Percentiles rank a stretch among this genome's conserved stretches.
Conservation (phyloP, 2,888 invertebrate genomes). For the Drosophila birchii region DNA sequence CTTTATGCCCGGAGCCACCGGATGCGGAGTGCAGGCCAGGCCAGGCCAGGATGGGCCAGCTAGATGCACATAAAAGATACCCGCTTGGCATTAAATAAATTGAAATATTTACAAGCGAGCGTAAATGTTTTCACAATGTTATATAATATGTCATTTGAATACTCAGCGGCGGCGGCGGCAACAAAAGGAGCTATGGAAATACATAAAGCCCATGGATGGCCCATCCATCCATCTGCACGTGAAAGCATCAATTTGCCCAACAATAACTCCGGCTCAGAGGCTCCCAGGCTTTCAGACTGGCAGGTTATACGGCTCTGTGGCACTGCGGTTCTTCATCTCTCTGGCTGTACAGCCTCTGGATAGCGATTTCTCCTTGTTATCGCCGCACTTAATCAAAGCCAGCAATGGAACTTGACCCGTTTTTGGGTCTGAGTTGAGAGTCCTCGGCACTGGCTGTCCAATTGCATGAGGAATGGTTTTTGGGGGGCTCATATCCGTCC, state of each 20-base stretch:
- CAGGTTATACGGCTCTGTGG: slow-evolving; percentile 2
- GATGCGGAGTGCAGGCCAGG: slow-evolving; percentile 54
- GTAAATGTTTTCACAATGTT: slow-evolving; percentile 74
- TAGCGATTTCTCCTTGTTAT: slow-evolving; percentile 45
- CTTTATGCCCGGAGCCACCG: slow-evolving; percentile 63
- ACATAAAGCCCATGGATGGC: slow-evolving; percentile 5
- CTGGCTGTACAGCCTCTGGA: slow-evolving; percentile 3
- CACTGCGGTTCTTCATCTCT: not conserved
- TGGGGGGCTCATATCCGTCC: slow-evolving; percentile 26
- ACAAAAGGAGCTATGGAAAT: slow-evolving; percentile 28
- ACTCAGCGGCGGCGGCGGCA: slow-evolving; percentile 20
- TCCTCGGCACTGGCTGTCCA: slow-evolving; percentile 16
- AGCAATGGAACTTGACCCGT: slow-evolving; percentile 41
- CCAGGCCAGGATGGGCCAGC: slow-evolving; percentile 47
- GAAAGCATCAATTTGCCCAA: slow-evolving; percentile 48
- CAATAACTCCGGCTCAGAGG: slow-evolving; percentile 43
- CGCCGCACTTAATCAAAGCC: slow-evolving; percentile 46
- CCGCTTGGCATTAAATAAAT: slow-evolving; percentile 72
- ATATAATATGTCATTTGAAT: slow-evolving; percentile 68
- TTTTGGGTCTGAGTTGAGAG: slow-evolving; percentile 13
- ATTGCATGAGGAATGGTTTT: slow-evolving; percentile 41
- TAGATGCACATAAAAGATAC: slow-evolving; percentile 71
- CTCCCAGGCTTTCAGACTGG: slow-evolving; percentile 1
- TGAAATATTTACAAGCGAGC: slow-evolving; percentile 78
- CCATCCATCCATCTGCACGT: slow-evolving; percentile 35